A percentile compares a stretch with the other conserved stretches of the same genome.
Evolutionary conservation across 2,888 invertebrate genomes (phyloP).

Genomic region (Bimastos eiseni): DNA sequence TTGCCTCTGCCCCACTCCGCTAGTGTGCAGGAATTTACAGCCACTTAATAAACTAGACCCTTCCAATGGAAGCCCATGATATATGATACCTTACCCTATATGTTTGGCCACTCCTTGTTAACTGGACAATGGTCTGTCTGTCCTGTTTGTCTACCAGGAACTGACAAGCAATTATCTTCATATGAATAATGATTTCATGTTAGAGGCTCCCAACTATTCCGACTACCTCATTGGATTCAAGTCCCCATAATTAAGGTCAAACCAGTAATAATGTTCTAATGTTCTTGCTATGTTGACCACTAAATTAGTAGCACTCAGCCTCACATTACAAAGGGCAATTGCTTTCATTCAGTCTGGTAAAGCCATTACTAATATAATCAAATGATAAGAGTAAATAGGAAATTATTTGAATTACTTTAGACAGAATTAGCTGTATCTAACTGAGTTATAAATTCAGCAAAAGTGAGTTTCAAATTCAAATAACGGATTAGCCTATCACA

Average conservation of each 20-base stretch:
- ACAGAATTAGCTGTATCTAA: neutral
- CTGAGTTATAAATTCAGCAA: neutral
- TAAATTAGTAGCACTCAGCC: neutral
- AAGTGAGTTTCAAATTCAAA: neutral
- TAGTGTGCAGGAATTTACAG: too few relatives aligned
- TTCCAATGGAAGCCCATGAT: too few relatives aligned
- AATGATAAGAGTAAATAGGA: neutral
- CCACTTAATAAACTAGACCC: too few relatives aligned
- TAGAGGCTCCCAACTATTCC: neutral
- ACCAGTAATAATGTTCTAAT: neutral
- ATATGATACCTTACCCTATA: too few relatives aligned
- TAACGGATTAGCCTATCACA: too few relatives aligned
- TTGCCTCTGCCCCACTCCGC: too few relatives aligned
- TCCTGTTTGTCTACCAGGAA: neutral
- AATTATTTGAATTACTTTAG: neutral
- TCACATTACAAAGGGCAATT: neutral
- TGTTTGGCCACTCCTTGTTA: neutral
- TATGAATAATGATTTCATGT: neutral
- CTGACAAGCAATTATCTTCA: conserved; percentile 2
- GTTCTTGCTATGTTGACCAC: neutral
- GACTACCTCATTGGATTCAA: neutral
- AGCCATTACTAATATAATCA: conserved; percentile 1
- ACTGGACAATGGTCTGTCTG: neutral
- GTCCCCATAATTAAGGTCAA: neutral
- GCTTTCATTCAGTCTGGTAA: neutral